Base-by-base conservation (phyloP, 2,888 invertebrate genomes). In the Arctia plantaginis region DNA sequence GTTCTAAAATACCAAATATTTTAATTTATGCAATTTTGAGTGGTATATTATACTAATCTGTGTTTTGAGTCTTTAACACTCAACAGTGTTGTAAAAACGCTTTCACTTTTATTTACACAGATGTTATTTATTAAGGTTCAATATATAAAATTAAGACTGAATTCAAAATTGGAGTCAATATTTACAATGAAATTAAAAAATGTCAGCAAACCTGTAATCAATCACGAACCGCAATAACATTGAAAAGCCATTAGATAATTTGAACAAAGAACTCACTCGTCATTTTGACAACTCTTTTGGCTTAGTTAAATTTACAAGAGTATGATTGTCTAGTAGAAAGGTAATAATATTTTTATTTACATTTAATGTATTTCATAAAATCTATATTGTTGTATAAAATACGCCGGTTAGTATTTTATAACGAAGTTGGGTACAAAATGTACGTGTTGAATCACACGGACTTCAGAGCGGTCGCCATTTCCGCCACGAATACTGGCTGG, bases 271-370 rank as follows among this genome's bases (percentile, higher is more conserved):
- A 89, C 80, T 77, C 81, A 81, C 67, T 79, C 78, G 86, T 89
- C 90, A 90, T 79, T 87, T 91, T 93, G 93, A 90, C 93, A 92
- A 87, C 88, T 90, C 88, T 91, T 95, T 95, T 90, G 94, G 95
- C 91, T 90, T 87, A 90, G 87, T 93, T 90, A 95, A 95, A 95
- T 95, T 95, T 90, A 93, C 94, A 95, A 95, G 95, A 95, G 94
- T 91, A 94, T 93, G 93, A 90, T 93, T 90, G 87, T 93, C 92
- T 91, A 89, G 83, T 90, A 91, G 89, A 91, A 93, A 90, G 92
- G 88, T 93, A 92, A 92, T 88, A 90, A 81, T 84, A 82, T 74
- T 80, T 84, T 83, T 85, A 87, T 88, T 88, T 82, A 70, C 76
- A 72, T 76, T 80, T 79, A 85, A 86, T 88, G 83, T 78, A 80